phyloP scores from a whole-genome alignment of 2,113 vertebrate genomes.

The Diphyllodes magnificus region DNA sequence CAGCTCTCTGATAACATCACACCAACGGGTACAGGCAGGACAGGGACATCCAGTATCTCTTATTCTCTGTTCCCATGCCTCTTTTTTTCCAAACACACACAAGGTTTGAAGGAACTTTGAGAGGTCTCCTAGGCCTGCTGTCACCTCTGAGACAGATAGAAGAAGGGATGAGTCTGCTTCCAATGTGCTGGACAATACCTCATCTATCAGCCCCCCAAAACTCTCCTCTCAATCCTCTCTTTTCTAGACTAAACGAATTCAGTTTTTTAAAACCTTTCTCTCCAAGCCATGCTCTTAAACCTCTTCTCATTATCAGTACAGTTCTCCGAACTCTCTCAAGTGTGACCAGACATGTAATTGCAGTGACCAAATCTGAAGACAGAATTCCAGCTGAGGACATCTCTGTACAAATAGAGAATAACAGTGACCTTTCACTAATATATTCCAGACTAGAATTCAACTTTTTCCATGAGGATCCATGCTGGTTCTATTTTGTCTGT shows the following conservation, averaged over 20 bases:
- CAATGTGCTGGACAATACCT: neutral
- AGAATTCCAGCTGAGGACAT: neutral
- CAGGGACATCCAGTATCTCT: neutral
- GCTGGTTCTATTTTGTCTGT: neutral
- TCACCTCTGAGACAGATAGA: neutral
- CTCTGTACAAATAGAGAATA: neutral
- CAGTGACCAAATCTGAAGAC: neutral
- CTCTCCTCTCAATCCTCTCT: neutral
- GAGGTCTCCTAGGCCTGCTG: neutral
- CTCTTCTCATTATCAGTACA: neutral
- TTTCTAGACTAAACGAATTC: neutral
- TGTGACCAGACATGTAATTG: neutral
- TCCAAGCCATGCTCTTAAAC: neutral
- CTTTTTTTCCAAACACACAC: neutral
- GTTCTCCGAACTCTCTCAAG: neutral
- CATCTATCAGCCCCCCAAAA: neutral
- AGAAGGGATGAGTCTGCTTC: neutral
- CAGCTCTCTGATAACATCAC: neutral
- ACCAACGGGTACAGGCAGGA: neutral
- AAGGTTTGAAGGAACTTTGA: neutral
- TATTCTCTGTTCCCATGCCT: neutral
- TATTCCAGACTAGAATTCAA: neutral
- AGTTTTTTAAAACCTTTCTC: neutral
- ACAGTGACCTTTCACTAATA: neutral
- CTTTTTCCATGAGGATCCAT: neutral